Base-by-base conservation (phyloP, 2,113 vertebrate species). In the Chloropsis cyanopogon region DNA sequence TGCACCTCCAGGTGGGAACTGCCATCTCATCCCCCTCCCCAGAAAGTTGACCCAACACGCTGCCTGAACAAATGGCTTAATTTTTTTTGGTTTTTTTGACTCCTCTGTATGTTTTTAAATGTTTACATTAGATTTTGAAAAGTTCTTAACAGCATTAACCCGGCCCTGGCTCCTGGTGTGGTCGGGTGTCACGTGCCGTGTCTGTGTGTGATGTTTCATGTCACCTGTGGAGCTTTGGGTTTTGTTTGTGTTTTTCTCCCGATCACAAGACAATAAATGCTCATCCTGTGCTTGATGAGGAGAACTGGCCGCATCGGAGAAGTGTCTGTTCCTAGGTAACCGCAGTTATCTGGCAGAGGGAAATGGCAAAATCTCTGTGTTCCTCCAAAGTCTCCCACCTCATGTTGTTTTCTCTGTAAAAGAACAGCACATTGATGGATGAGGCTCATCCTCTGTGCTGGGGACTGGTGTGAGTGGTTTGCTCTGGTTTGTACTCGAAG, bases 201-300 rank as follows among this genome's bases (percentile, higher is more conserved):
- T 68, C 14, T 12, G 41, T 80, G 63, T 66, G 87, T 2, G 5
- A 86, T 92, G 88, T 80, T 81, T 39, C 54, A 2, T 81, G 95
- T 92, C 75, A 46, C 88, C 88, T 15, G 50, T 80, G 90, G 87
- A 89, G 95, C 90, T 88, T 73, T 92, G 90, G 26, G 12, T 86
- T 80, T 63, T 70, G 61, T 88, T 86, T 82, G 52, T 91, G 91
- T 88, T 88, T 92, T 73, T 37, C 64, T 96, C 53, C 54, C 80
- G 77, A 66, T 94, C 93, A 80, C 76, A 73, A 95, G 92, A 95
- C 92, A 97, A 97, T 97, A 97, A 97, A 97, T 29, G 76, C 93
- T 97, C 94, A 95, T 96, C 95, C 85, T 93, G 88, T 83, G 90
- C 95, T 94, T 72, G 87, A 59, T 96, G 94, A 91, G 87, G 86